phyloP scores from a whole-genome alignment of 37 sponge, comb jelly and placozoan genomes.

The Haliclona indistincta region DNA sequence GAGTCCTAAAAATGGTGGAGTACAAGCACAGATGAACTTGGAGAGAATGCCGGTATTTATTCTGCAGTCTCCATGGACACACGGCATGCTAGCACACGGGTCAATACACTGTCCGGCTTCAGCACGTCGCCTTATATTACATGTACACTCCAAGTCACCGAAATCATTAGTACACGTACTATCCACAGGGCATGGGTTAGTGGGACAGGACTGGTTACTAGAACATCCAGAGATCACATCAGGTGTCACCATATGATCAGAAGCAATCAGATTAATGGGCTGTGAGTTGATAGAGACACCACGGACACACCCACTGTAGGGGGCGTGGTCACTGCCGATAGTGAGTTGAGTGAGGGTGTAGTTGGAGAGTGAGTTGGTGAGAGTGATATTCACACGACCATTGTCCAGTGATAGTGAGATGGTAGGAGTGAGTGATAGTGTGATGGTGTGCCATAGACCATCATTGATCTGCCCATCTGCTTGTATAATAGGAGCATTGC shows the following conservation, averaged over 20 bases:
- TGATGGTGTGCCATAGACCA: conserved; percentile 44
- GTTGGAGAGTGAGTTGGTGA: background rate
- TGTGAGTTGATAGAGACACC: conserved; percentile 6
- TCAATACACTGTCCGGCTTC: conserved; percentile 13
- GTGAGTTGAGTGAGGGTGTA: background rate
- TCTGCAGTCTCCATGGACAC: conserved; percentile 8
- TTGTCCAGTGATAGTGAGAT: conserved; percentile 25
- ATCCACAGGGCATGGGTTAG: conserved; percentile 11
- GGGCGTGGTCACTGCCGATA: background rate
- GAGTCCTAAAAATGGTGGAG: background rate
- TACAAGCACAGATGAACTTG: background rate
- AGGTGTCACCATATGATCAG: background rate
- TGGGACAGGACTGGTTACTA: background rate
- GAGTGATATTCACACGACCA: background rate
- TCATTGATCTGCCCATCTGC: conserved; percentile 30
- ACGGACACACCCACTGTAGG: conserved; percentile 8
- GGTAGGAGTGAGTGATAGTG: background rate
- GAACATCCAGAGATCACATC: conserved; percentile 15
- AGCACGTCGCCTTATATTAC: background rate
- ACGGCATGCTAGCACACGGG: conserved; percentile 29
- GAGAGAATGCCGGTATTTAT: no score
- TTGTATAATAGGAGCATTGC: no score
- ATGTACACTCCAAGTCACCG: conserved; percentile 25
- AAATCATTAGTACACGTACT: conserved; percentile 19
- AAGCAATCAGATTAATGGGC: background rate